Evolutionary conservation across 2,113 vertebrate species (phyloP), one percentile per base, ranked within the genome.

Genomic region (Amazona guildingii): DNA sequence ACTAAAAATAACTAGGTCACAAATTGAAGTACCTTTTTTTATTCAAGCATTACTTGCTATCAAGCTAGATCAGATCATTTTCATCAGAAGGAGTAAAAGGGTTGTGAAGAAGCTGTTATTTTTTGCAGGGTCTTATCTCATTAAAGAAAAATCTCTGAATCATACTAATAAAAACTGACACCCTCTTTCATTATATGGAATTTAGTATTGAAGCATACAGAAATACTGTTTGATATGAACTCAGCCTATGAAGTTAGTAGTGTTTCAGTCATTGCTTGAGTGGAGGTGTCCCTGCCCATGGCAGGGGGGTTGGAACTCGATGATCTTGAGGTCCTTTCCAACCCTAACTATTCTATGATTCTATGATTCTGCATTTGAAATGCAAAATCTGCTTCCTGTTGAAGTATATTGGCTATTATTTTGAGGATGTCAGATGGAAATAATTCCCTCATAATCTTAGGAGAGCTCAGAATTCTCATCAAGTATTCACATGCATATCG

Each of bases 1-100:
- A 11, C 76, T 88, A 86, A 90, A 95, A 93, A 92, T 93, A 95
- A 61, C 79, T 59, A 19, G 1, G 64, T 67, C 86, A 92, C 69
- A 88, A 90, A 83, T 24, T 69, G 8, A 94, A 93, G 46, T 51
- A 84, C 54, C 28, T 37, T 66, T 55, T 92, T 78, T 92, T 63
- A 63, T 80, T 63, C 63, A 88, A 79, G 24, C 18, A 51, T 86
- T 83, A 21, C 29, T 76, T 94, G 27, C 18, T 93, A 90, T 70
- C 33, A 61, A 61, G 7, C 8, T 28, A 13, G 25, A 88, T 77
- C 44, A 67, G 41, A 74, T 35, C 0, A 55, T 61, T 83, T 85
- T 70, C 41, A 43, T 59, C 41, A 77, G 46, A 67, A 78, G 27
- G 23, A 51, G 10, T 67, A 2, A 17, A 74, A 62, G 14, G 7